Conservation (phyloP, 1,140 invertebrate species). For the Cephus cinctus region DNA sequence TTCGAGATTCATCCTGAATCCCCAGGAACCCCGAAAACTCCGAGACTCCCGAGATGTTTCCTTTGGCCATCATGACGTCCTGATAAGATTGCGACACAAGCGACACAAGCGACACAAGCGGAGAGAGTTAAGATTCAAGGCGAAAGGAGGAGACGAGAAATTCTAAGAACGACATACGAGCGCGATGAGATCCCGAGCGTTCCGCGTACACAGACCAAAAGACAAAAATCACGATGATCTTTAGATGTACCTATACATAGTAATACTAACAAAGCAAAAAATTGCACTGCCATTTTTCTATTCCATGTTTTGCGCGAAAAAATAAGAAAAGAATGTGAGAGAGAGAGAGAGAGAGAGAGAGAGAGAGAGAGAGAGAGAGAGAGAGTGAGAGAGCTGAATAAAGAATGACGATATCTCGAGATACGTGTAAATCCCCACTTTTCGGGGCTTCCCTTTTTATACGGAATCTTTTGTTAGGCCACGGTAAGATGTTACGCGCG, state of each 20-base stretch:
- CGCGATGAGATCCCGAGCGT: too few species aligned
- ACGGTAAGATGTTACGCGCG: conserved; percentile 6
- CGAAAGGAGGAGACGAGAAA: too few species aligned
- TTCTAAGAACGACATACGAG: too few species aligned
- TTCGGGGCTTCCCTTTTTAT: conserved; percentile 37
- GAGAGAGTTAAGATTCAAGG: too few species aligned
- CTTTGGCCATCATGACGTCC: too few species aligned
- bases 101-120: too few species aligned
- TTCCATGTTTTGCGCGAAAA: conserved; percentile 24
- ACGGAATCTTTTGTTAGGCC: conserved; percentile 10
- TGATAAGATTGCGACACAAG: too few species aligned
- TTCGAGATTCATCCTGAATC: too few species aligned
- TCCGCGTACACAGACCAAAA: too few species aligned
- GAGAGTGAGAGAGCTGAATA: conserved; percentile 8
- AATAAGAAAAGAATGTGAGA: conserved; percentile 15
- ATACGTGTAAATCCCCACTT: conserved; percentile 11
- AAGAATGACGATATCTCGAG: background rate
- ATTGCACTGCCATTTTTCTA: conserved; percentile 47
- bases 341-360: background rate
- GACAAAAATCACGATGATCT: background rate
- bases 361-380: background rate
- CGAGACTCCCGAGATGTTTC: too few species aligned
- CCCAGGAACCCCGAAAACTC: too few species aligned
- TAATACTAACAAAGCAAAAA: conserved; percentile 2
- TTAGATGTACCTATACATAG: background rate